Conservation (phyloP, 30 jellyfish, hydroid and myxozoan species). For the Hydractinia symbiolongicarpus region DNA sequence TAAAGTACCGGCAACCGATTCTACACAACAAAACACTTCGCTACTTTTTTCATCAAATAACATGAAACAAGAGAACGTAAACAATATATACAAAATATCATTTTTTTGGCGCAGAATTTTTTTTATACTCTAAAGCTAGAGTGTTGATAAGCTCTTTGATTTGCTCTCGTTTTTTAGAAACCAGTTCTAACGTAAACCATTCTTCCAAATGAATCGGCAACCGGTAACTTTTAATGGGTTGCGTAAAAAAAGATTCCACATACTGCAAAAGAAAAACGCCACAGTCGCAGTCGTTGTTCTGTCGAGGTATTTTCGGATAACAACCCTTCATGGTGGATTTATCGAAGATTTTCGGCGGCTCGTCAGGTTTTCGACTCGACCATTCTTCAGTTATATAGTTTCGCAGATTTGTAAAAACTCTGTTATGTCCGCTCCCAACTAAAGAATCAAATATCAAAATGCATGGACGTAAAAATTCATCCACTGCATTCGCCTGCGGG, state of each 20-base stretch:
- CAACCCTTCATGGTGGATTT: constrained; percentile 68
- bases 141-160: constrained; percentile 34
- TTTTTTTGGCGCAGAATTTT: neutral
- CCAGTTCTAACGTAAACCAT: constrained; percentile 69
- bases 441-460: constrained; percentile 82
- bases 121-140: constrained; percentile 16
- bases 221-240: constrained; percentile 50
- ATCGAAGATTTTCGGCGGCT: constrained; percentile 46
- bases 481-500: constrained; percentile 16
- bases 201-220: constrained; percentile 51
- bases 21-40: no score
- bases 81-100: no score
- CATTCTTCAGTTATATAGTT: constrained; percentile 71
- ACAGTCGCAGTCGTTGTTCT: constrained; percentile 94
- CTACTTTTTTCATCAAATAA: no score
- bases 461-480: constrained; percentile 55
- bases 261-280: constrained; percentile 80
- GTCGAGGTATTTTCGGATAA: constrained; percentile 80
- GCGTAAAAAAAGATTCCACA: constrained; percentile 71
- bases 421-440: constrained; percentile 63
- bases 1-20: no score
- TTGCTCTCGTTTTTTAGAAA: constrained; percentile 47
- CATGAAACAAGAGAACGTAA: no score
- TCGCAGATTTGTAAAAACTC: constrained; percentile 77
- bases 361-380: constrained; percentile 46